Percentiles rank a stretch among this genome's conserved stretches.
phyloP scores from a whole-genome alignment of 2,888 invertebrate genomes.

The Rugalucina vietnamica region DNA sequence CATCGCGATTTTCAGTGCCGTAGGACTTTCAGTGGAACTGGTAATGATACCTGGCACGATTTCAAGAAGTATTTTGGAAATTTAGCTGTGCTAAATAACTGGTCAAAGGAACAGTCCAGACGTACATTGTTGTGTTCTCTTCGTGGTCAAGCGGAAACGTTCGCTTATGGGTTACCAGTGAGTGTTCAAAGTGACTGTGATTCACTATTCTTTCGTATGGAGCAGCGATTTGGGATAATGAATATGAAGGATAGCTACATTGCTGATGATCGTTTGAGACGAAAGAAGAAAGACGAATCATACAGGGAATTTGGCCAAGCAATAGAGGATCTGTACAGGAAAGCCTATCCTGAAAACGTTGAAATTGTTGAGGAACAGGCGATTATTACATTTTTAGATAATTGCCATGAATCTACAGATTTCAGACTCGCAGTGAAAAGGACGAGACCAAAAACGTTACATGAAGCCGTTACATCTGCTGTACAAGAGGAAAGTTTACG shows the following conservation, averaged over 20 bases:
- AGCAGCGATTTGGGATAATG: conserved; percentile 36
- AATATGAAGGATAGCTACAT: conserved; percentile 44
- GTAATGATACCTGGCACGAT: conserved; percentile 21
- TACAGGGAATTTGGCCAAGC: conserved; percentile 47
- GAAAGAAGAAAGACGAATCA: conserved; percentile 29
- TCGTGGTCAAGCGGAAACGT: conserved; percentile 45
- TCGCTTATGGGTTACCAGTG: conserved; percentile 36
- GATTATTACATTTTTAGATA: conserved; percentile 37
- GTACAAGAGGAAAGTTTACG: conserved; percentile 44
- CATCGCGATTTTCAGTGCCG: conserved; percentile 18
- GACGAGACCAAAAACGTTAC: conserved; percentile 36
- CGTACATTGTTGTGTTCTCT: conserved; percentile 35
- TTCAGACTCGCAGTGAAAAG: conserved; percentile 49
- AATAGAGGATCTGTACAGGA: conserved; percentile 41
- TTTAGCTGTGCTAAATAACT: conserved; percentile 22
- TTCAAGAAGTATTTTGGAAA: conserved; percentile 30
- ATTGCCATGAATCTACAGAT: conserved; percentile 41
- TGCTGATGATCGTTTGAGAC: conserved; percentile 35
- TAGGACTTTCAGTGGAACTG: conserved; percentile 25
- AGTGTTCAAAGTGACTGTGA: conserved; percentile 13
- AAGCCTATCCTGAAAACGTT: conserved; percentile 39
- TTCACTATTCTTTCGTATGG: conserved; percentile 23
- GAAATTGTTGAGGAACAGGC: conserved; percentile 40
- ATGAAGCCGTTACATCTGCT: conserved; percentile 41
- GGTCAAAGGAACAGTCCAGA: conserved; percentile 24